Evolutionary conservation across 2,888 invertebrate species (phyloP).

Genomic region (Adelphocoris suturalis): DNA sequence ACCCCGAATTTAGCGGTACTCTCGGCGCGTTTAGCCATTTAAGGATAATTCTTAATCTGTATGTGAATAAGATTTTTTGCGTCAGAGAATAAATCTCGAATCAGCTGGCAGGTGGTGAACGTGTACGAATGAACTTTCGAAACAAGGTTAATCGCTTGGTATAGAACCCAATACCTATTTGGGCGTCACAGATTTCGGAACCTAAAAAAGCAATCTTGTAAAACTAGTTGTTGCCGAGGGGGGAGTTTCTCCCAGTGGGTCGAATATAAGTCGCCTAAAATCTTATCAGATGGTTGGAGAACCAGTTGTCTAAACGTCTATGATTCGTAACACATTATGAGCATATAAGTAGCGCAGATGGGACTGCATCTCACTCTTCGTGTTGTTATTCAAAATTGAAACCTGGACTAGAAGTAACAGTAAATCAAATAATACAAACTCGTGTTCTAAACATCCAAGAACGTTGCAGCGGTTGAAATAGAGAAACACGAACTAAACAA

Average conservation of each 20-base stretch:
- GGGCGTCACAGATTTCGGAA: neutral
- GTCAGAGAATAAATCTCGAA: neutral
- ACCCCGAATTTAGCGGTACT: neutral
- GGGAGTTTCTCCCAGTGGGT: slow-evolving; percentile 34
- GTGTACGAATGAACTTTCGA: slow-evolving; percentile 7
- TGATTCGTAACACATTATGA: neutral
- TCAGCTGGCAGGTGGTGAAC: slow-evolving; percentile 1
- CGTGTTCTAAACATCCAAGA: no score
- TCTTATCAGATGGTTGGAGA: neutral
- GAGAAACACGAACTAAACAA: no score
- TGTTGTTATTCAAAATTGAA: no score
- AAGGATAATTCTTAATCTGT: neutral
- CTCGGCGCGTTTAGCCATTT: neutral
- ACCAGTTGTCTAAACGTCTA: neutral
- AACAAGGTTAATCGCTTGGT: slow-evolving; percentile 32
- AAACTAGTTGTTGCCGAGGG: slow-evolving; percentile 40
- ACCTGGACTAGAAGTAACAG: no score
- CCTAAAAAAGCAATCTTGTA: slow-evolving; percentile 33
- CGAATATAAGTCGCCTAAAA: slow-evolving; percentile 31
- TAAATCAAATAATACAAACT: no score
- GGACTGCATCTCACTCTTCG: no score
- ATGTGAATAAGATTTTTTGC: neutral
- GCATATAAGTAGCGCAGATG: no score
- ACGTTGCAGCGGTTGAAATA: no score
- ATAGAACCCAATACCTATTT: slow-evolving; percentile 17